Percentiles rank a stretch among this genome's conserved stretches.
Conservation (phyloP, 2,888 invertebrate genomes). For the Eupsilia transversa region DNA sequence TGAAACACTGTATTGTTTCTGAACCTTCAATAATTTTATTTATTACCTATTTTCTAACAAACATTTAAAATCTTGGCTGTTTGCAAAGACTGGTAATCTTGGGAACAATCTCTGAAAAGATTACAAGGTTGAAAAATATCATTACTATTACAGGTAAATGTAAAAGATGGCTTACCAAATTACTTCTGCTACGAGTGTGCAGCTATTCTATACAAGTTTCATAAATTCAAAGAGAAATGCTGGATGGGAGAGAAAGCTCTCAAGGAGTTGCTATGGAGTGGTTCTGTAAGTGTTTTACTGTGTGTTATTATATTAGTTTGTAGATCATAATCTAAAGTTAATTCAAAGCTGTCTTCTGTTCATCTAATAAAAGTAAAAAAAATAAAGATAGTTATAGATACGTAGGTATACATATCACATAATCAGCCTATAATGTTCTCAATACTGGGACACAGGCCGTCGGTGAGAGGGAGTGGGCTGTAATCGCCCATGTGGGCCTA, state of each 20-base stretch:
- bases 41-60: background rate
- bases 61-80: background rate
- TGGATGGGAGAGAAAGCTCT: slow-evolving; percentile 76
- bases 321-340: background rate
- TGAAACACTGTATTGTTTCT: background rate
- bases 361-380: background rate
- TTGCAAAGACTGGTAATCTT: background rate
- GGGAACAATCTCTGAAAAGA: background rate
- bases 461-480: background rate
- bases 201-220: slow-evolving; percentile 79
- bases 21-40: background rate
- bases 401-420: too few species aligned
- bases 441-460: too few species aligned
- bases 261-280: slow-evolving; percentile 73
- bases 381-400: too few species aligned
- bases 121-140: background rate
- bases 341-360: background rate
- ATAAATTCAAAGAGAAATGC: slow-evolving; percentile 86
- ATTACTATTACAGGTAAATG: slow-evolving; percentile 66
- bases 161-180: slow-evolving; percentile 78
- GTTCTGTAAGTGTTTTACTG: slow-evolving; percentile 70
- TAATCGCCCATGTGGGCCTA: too few species aligned
- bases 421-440: background rate
- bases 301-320: background rate
- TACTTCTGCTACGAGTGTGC: slow-evolving; percentile 85